Evolutionary conservation across 2,113 vertebrate genomes (phyloP), one percentile per base, ranked within the genome.

Genomic region (Trogon melanurus): DNA sequence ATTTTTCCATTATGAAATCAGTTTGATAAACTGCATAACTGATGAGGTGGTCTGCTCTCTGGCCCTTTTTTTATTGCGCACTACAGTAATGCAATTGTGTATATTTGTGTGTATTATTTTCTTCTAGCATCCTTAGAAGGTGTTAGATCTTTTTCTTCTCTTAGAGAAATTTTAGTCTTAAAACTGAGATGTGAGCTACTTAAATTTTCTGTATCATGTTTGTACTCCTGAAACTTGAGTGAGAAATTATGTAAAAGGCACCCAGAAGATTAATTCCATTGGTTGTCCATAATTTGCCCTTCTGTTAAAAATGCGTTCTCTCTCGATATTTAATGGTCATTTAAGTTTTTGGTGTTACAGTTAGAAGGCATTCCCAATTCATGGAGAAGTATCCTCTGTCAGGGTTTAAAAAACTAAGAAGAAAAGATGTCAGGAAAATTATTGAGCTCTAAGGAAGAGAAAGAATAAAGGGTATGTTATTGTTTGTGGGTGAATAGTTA

Each of bases 401-500:
- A 41, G 54, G 85, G 47, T 86, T 85, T 27, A 17, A 61, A 85
- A 57, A 65, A 70, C 11, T 54, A 47, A 32, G 13, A 67, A 34
- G 56, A 78, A 72, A 74, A 82, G 62, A 70, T 64, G 25, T 91
- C 17, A 75, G 61, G 76, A 80, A 84, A 93, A 67, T 41, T n/a
- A 21, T 1, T 78, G 73, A 92, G 32, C 48, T 84, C 26, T 34
- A 67, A 83, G 25, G 27, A 91, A 73, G 71, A 34, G 50, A 48
- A 79, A 71, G 48, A 73, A 57, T 50, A 13, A 27, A 85, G 66
- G 45, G 47, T 81, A 56, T 79, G 50, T 79, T 83, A 4, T 89
- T 95, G 78, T 95, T 95, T 89, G 58, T 91, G 58, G 2, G 20
- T 94, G 64, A 94, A 96, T 58, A 79, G 66, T 81, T 95, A 90